Evolutionary conservation across 2,797 vertebrate species (phyloP).

Genomic region (Prionace glauca): DNA sequence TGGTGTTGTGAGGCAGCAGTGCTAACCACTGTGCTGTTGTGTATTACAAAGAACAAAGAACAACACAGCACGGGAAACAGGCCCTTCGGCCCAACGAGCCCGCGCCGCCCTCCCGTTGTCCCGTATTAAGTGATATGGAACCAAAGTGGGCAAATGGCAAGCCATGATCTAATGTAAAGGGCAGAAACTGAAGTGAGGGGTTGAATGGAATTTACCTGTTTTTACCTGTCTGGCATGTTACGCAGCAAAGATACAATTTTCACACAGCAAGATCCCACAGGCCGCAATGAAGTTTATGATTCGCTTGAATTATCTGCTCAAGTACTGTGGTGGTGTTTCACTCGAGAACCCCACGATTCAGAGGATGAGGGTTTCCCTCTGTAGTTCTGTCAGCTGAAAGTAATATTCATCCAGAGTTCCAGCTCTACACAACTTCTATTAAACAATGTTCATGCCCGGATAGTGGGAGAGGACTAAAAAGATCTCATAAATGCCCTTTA

Average conservation of each 20-base stretch:
- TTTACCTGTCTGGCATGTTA: background rate
- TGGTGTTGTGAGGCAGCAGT: no score
- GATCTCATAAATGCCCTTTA: background rate
- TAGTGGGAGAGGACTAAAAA: background rate
- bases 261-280: slow-evolving; percentile 2
- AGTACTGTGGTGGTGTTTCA: background rate
- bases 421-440: background rate
- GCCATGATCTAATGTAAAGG: background rate
- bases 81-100: no score
- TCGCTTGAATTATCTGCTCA: background rate
- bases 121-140: background rate
- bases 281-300: background rate
- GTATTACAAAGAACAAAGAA: no score
- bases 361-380: background rate
- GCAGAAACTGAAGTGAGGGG: background rate
- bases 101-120: no score
- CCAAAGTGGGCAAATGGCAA: background rate
- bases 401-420: background rate
- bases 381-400: no score
- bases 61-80: no score
- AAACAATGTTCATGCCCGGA: background rate
- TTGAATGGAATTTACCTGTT: background rate
- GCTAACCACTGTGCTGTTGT: no score
- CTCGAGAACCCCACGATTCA: background rate
- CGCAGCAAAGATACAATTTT: background rate